phyloP scores from a whole-genome alignment of 2,888 invertebrate species.

The Chymomyza caudatula region DNA sequence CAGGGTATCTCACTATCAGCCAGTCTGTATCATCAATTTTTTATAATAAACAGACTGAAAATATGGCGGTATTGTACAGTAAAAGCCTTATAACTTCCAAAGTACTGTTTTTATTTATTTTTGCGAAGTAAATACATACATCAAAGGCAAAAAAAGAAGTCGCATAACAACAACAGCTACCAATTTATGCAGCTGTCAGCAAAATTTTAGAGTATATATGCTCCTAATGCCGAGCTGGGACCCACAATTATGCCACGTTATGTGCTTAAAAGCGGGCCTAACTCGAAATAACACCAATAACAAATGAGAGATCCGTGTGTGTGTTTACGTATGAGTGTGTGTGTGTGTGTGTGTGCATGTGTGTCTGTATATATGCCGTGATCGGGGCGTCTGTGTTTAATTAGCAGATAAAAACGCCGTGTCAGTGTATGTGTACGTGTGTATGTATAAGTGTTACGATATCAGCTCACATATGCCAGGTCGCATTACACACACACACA shows the following conservation, averaged over 20 bases:
- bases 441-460: constrained; percentile 27
- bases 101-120: too few species aligned
- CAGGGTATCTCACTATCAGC: too few species aligned
- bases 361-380: constrained; percentile 22
- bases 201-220: not conserved
- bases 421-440: constrained; percentile 6
- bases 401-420: constrained; percentile 73
- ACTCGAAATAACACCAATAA: not conserved
- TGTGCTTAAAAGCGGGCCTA: not conserved
- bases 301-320: not conserved
- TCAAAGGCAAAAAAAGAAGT: not conserved
- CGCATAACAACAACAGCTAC: not conserved
- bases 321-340: not conserved
- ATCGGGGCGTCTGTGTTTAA: constrained; percentile 70
- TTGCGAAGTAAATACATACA: too few species aligned
- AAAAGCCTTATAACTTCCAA: too few species aligned
- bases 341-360: not conserved
- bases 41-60: too few species aligned
- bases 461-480: constrained; percentile 32
- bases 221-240: not conserved
- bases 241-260: not conserved
- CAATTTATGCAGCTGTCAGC: not conserved
- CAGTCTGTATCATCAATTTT: too few species aligned
- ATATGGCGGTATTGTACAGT: too few species aligned
- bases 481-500: constrained; percentile 12